Base-by-base conservation (phyloP, 2,888 invertebrate species). In the Campopleginae sp. region DNA sequence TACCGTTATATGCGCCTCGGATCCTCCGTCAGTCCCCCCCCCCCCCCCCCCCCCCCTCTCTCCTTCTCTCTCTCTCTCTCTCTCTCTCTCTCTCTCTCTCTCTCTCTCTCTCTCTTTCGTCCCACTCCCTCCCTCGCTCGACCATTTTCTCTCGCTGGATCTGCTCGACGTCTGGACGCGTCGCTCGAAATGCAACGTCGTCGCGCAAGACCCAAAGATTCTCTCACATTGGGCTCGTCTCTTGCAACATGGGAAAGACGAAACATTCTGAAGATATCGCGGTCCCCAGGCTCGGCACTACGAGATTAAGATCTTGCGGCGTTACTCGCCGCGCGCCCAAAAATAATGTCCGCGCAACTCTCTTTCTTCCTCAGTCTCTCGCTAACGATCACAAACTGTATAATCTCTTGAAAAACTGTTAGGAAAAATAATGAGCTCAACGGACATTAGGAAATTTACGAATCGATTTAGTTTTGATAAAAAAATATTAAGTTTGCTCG, bases 231-330 rank as follows among this genome's bases (percentile, higher is more conserved):
- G n/a, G 31, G 66, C 46, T 82, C 70, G n/a, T 79, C 44, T 44
- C 65, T 27, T 71, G 61, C 79, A 80, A 58, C 51, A n/a, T n/a
- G n/a, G n/a, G 27, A 33, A 7, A 76, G 66, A 44, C 77, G 77
- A 84, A 63, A 79, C 68, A 2, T 75, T 86, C 84, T 77, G 46
- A 75, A 77, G 80, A 68, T 80, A 86, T 82, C 80, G 75, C 80
- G 75, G 54, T 42, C 65, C 38, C 42, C 78, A 74, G 66, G 74
- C 72, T 58, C 72, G 80, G 31, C 63, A 23, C 80, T 42, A 72
- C 8, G 33, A 61, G 80, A 72, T 74, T 66, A 80, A 19, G 42
- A 80, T 72, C 80, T 33, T 58, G 5, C 48, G 76, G 65, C 17
- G 74, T 17, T 58, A 70, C 31, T 46, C 42, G 70, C 58, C 42